These are phyloP conservation scores for Nysson spinosus DNA, from an alignment of 2,888 invertebrate genomes.

Conservation along the genomic window DNA sequence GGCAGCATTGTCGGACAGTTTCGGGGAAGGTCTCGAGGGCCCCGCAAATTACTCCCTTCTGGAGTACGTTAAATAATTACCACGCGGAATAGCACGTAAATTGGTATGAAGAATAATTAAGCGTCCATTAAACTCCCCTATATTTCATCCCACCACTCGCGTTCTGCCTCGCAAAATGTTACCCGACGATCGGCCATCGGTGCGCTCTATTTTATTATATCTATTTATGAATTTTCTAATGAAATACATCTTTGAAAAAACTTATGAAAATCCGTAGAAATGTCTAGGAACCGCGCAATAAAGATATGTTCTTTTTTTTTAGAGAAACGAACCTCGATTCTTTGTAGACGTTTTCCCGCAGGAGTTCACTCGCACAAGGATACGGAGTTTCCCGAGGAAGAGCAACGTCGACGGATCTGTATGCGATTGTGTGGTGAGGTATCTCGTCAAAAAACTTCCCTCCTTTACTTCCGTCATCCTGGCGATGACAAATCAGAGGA, in stretches of 20 bases:
- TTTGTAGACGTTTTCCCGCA: conserved; percentile 61
- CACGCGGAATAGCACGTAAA: conserved; percentile 22
- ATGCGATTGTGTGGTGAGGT: conserved; percentile 87
- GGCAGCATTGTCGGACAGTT: background rate
- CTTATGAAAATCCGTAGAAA: too few species aligned
- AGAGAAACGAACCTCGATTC: conserved; percentile 28
- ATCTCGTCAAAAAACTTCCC: conserved; percentile 28
- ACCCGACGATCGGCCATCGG: background rate
- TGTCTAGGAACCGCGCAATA: too few species aligned
- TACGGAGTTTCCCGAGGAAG: conserved; percentile 38
- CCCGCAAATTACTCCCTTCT: conserved; percentile 25
- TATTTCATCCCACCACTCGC: conserved; percentile 8
- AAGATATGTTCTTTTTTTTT: background rate
- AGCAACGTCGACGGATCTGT: conserved; percentile 86
- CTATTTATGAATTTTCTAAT: too few species aligned
- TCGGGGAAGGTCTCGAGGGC: background rate
- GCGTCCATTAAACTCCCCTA: conserved; percentile 21
- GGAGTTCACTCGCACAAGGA: conserved; percentile 73
- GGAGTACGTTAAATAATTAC: conserved; percentile 29
- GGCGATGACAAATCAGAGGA: conserved; percentile 69
- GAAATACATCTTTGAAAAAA: too few species aligned
- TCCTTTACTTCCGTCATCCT: conserved; percentile 64
- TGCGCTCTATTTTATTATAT: too few species aligned
- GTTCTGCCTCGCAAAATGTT: conserved; percentile 9
- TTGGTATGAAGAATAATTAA: conserved; percentile 35